phyloP scores from a whole-genome alignment of 1,140 invertebrate species.

The Argopecten irradians region DNA sequence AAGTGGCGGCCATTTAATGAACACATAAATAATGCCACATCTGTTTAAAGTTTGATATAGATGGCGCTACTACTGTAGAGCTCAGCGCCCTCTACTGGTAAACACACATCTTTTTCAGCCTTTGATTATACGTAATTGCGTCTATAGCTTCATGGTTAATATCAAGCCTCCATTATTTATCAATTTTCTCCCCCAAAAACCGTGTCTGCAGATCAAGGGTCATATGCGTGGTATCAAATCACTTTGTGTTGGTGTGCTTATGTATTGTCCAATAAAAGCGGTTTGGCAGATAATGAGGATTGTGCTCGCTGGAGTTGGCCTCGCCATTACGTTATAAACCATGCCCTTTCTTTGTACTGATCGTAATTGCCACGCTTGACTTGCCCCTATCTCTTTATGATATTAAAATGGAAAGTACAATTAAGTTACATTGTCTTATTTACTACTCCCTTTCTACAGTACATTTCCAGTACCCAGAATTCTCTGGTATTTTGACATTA shows the following conservation, averaged over 20 bases:
- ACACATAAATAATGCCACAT: not conserved
- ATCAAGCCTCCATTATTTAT: not conserved
- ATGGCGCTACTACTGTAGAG: not conserved
- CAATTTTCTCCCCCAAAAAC: slow-evolving; percentile 20
- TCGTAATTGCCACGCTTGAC: too few relatives aligned
- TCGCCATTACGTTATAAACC: not conserved
- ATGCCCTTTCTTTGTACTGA: not conserved
- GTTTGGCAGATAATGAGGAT: slow-evolving; percentile 5
- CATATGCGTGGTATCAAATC: not conserved
- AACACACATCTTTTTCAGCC: not conserved
- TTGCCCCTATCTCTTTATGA: too few relatives aligned
- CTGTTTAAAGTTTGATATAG: not conserved
- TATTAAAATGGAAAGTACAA: too few relatives aligned
- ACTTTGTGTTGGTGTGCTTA: not conserved
- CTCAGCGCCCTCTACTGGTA: not conserved
- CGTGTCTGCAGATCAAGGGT: not conserved
- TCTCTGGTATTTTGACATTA: too few relatives aligned
- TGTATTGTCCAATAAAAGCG: not conserved
- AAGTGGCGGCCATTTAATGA: not conserved
- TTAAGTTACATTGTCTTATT: too few relatives aligned
- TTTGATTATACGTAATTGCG: not conserved
- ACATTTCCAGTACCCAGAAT: too few relatives aligned
- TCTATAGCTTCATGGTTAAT: not conserved
- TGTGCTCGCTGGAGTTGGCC: not conserved
- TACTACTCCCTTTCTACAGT: too few relatives aligned